Evolutionary conservation across 2,113 vertebrate species (phyloP).

Genomic region (Malaclemys terrapin): DNA sequence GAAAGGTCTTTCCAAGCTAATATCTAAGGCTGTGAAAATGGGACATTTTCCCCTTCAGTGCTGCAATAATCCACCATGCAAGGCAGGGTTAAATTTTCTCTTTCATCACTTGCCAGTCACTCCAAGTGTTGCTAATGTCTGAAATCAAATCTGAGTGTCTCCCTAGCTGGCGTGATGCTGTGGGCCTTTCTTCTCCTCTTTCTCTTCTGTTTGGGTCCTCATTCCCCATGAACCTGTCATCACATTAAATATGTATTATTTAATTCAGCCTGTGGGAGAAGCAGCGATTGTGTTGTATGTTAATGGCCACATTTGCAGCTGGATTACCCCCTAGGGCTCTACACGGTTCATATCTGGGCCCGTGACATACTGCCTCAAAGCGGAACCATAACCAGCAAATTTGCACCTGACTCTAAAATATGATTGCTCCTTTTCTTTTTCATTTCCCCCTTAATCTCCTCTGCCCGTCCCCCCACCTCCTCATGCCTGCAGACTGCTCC

Average conservation of each 20-base stretch:
- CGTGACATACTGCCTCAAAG: not conserved
- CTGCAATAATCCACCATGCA: constrained; percentile 14
- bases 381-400: rapidly evolving
- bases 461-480: not conserved
- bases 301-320: not conserved
- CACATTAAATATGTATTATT: constrained; percentile 49
- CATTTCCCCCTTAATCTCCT: not conserved
- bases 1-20: not conserved
- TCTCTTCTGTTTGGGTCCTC: not conserved
- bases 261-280: constrained; percentile 27
- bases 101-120: constrained; percentile 42
- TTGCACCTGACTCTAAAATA: constrained; percentile 18
- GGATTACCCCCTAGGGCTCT: not conserved
- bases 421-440: not conserved
- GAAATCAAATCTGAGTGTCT: constrained; percentile 55
- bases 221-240: not conserved
- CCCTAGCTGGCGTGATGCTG: not conserved
- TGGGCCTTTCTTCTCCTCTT: not conserved
- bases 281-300: not conserved
- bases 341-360: not conserved
- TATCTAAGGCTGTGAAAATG: not conserved
- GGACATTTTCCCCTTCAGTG: not conserved
- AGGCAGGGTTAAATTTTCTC: constrained; percentile 51
- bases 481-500: not conserved
- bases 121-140: constrained; percentile 36